phyloP scores from a whole-genome alignment of 2,797 vertebrate genomes.

The Micropoecilia bifurca region DNA sequence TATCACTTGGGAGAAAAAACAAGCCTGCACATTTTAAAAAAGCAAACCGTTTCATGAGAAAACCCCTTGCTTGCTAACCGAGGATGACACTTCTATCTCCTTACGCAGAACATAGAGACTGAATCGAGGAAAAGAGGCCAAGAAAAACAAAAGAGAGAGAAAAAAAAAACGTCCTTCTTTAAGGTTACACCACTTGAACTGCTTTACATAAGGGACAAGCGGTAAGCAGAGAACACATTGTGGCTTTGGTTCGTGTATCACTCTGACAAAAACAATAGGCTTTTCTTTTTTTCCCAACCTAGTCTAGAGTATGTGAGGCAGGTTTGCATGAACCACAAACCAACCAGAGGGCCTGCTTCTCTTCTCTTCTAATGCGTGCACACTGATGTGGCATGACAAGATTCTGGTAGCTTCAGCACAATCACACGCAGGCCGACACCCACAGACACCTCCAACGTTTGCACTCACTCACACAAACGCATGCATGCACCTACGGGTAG shows the following conservation, averaged over 20 bases:
- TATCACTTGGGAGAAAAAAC: slow-evolving; percentile 58
- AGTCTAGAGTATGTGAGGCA: slow-evolving; percentile 54
- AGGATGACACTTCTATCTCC: slow-evolving; percentile 75
- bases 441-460: slow-evolving; percentile 28
- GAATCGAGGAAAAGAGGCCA: slow-evolving; percentile 56
- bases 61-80: slow-evolving; percentile 42
- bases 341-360: slow-evolving; percentile 72
- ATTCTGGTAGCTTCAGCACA: slow-evolving; percentile 60
- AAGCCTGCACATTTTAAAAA: slow-evolving; percentile 47
- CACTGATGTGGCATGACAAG: slow-evolving; percentile 65
- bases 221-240: slow-evolving; percentile 63
- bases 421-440: slow-evolving; percentile 41
- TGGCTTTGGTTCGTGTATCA: slow-evolving; percentile 76
- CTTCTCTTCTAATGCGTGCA: slow-evolving; percentile 61
- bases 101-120: slow-evolving; percentile 72
- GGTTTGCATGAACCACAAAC: slow-evolving; percentile 77
- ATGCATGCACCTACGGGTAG: slow-evolving; percentile 4
- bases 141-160: slow-evolving; percentile 26
- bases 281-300: slow-evolving; percentile 55
- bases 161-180: slow-evolving; percentile 43
- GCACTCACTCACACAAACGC: slow-evolving; percentile 10
- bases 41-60: slow-evolving; percentile 77
- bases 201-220: slow-evolving; percentile 75
- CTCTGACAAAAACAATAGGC: slow-evolving; percentile 78
- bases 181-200: slow-evolving; percentile 72